Evolutionary conservation across 2,113 vertebrate genomes (phyloP).

Genomic region (Lutjanus erythropterus): DNA sequence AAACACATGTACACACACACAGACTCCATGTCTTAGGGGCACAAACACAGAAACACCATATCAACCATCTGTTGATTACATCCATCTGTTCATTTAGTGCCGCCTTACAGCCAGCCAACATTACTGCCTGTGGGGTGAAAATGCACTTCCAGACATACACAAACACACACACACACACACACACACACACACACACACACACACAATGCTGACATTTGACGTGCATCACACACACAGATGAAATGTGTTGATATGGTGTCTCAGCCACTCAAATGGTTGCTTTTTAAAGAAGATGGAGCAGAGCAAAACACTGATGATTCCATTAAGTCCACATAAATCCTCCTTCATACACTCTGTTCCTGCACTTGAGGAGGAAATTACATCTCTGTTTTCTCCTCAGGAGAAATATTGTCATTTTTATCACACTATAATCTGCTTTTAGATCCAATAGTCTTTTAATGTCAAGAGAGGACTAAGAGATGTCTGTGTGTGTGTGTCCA

Average conservation of each 20-base stretch:
- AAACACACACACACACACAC: constrained; percentile 17
- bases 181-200: constrained; percentile 17
- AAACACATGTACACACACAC: constrained; percentile 17
- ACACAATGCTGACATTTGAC: constrained; percentile 19
- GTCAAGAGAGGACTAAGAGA: constrained; percentile 38
- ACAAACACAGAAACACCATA: constrained; percentile 42
- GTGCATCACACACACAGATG: constrained; percentile 35
- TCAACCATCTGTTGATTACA: constrained; percentile 64
- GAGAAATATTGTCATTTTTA: constrained; percentile 49
- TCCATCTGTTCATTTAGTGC: constrained; percentile 64
- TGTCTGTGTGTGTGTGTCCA: constrained; percentile 32
- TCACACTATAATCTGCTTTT: constrained; percentile 58
- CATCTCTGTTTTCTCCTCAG: constrained; percentile 59
- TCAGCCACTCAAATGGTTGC: constrained; percentile 32
- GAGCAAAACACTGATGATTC: constrained; percentile 62
- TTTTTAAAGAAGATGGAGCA: constrained; percentile 63
- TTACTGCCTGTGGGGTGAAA: constrained; percentile 40
- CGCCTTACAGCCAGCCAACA: constrained; percentile 23
- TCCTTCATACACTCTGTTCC: constrained; percentile 35
- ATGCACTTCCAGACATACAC: neutral
- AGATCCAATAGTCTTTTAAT: constrained; percentile 56
- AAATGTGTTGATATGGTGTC: constrained; percentile 46
- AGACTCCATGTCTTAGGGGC: constrained; percentile 33
- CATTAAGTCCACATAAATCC: constrained; percentile 69
- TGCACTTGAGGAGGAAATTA: constrained; percentile 61